Evolutionary conservation across 1,140 invertebrate genomes (phyloP).

Genomic region (Agrypnia vestita): DNA sequence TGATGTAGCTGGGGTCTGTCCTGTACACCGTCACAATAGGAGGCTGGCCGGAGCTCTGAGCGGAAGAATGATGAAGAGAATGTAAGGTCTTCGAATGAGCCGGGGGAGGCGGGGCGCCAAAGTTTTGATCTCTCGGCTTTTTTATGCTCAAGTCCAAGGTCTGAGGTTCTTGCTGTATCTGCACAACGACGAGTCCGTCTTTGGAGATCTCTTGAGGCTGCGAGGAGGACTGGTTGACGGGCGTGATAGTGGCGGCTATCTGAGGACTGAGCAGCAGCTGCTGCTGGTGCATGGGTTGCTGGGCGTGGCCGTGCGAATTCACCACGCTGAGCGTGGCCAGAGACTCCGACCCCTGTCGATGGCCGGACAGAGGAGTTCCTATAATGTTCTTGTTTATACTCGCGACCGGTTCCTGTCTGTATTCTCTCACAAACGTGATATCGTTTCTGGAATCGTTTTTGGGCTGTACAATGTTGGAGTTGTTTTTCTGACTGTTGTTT

Average conservation of each 20-base stretch:
- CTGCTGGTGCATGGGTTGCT: slow-evolving; percentile 58
- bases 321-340: slow-evolving; percentile 82
- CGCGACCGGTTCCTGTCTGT: slow-evolving; percentile 63
- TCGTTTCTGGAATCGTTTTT: slow-evolving; percentile 64
- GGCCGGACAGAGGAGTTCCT: slow-evolving; percentile 41
- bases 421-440: slow-evolving; percentile 73
- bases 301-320: slow-evolving; percentile 67
- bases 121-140: slow-evolving; percentile 78
- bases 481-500: slow-evolving; percentile 61
- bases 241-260: slow-evolving; percentile 80
- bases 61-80: slow-evolving; percentile 66
- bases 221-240: slow-evolving; percentile 66
- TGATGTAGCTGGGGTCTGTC: slow-evolving; percentile 61
- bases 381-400: slow-evolving; percentile 43
- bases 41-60: slow-evolving; percentile 64
- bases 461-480: slow-evolving; percentile 36
- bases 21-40: slow-evolving; percentile 68
- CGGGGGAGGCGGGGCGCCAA: slow-evolving; percentile 70
- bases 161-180: slow-evolving; percentile 76
- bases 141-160: slow-evolving; percentile 89
- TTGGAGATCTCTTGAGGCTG: slow-evolving; percentile 63
- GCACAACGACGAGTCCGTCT: slow-evolving; percentile 78
- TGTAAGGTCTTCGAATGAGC: slow-evolving; percentile 72
- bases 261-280: slow-evolving; percentile 66
- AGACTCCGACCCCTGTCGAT: slow-evolving; percentile 63